phyloP scores from a whole-genome alignment of 1,140 invertebrate species.

The Lerema accius region DNA sequence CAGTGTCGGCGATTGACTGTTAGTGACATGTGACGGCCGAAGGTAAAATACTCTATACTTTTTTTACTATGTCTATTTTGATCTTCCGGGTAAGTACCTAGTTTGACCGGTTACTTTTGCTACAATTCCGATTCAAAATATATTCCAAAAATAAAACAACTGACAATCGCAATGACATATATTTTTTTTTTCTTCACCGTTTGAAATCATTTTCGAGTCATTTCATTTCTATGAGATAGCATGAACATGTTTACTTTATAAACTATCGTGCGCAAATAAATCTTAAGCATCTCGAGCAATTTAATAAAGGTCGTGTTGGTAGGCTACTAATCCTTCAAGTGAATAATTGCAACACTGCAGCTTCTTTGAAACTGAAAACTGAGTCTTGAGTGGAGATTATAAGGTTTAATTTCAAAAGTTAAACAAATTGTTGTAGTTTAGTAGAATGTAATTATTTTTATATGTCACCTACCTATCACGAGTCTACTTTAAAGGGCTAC shows the following conservation, averaged over 20 bases:
- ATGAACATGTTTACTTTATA: constrained; percentile 19
- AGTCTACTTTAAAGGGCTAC: constrained; percentile 59
- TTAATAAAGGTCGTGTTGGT: constrained; percentile 42
- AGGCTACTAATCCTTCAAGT: constrained; percentile 41
- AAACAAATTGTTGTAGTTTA: constrained; percentile 13
- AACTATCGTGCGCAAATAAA: constrained; percentile 18
- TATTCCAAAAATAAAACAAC: too few relatives aligned
- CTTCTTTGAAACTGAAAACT: constrained; percentile 15
- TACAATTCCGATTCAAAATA: too few relatives aligned
- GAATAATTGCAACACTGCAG: constrained; percentile 38
- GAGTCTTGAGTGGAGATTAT: constrained; percentile 26
- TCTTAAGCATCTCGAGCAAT: constrained; percentile 33
- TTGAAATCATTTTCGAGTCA: too few relatives aligned
- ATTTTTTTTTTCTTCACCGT: too few relatives aligned
- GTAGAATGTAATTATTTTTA: constrained; percentile 59
- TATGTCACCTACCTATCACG: constrained; percentile 64
- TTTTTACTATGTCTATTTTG: not conserved
- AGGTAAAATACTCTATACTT: too few relatives aligned
- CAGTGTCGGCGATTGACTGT: too few relatives aligned
- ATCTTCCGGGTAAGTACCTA: not conserved
- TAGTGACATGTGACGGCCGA: too few relatives aligned
- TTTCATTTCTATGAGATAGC: constrained; percentile 6
- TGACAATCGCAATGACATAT: too few relatives aligned
- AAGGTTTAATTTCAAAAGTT: constrained; percentile 37
- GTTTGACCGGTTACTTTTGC: not conserved